Conservation (phyloP, 2,888 invertebrate species). For the Lasiommata megera region DNA sequence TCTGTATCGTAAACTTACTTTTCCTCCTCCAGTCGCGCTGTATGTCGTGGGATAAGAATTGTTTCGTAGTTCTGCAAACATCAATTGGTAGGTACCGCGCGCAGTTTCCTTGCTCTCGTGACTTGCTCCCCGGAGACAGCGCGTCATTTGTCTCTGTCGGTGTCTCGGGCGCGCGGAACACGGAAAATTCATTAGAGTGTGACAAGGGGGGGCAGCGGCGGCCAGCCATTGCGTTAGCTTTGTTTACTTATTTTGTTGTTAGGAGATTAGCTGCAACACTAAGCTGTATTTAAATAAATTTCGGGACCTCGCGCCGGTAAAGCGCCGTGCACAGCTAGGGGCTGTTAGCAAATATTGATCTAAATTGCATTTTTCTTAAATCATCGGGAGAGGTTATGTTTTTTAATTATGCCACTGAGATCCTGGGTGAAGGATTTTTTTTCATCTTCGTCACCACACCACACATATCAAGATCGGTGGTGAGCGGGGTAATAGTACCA, state of each 20-base stretch:
- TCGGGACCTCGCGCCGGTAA: too few species aligned
- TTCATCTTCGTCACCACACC: too few species aligned
- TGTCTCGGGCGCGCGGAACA: conserved; percentile 37
- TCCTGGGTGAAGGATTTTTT: too few species aligned
- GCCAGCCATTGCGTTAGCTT: conserved; percentile 23
- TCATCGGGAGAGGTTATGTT: too few species aligned
- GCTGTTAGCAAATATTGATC: too few species aligned
- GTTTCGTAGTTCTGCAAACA: background rate
- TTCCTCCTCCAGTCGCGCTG: background rate
- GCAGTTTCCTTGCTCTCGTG: background rate
- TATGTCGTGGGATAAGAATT: background rate
- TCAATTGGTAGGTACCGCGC: background rate
- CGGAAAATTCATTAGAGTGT: conserved; percentile 54
- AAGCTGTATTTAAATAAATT: too few species aligned
- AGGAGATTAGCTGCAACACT: background rate
- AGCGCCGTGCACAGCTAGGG: too few species aligned
- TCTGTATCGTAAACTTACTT: background rate
- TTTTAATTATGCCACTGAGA: too few species aligned
- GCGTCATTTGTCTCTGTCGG: conserved; percentile 36
- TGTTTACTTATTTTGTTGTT: conserved; percentile 22
- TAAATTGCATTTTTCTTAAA: too few species aligned
- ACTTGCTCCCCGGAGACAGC: conserved; percentile 30
- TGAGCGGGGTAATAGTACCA: too few species aligned
- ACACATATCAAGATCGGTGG: too few species aligned
- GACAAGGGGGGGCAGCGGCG: conserved; percentile 14